Conservation (phyloP, 1,140 invertebrate genomes). For the Drosophila ficusphila region DNA sequence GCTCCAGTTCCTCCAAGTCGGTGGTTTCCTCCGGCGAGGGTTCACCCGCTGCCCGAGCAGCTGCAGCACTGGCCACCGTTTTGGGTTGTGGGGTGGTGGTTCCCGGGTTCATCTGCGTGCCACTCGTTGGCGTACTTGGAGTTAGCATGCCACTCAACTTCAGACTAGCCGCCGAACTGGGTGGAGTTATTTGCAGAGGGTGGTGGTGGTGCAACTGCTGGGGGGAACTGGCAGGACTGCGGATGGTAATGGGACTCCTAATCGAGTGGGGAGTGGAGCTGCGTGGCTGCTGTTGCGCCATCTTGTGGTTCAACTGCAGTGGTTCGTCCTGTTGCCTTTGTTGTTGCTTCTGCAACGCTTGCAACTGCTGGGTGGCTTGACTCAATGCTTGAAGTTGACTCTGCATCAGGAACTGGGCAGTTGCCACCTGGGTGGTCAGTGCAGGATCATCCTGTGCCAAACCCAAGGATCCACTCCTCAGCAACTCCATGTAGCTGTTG, state of each 20-base stretch:
- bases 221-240: constrained; percentile 80
- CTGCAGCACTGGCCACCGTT: constrained; percentile 80
- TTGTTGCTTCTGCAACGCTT: constrained; percentile 92
- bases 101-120: constrained; percentile 57
- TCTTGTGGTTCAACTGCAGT: constrained; percentile 67
- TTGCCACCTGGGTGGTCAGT: constrained; percentile 67
- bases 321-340: constrained; percentile 84
- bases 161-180: constrained; percentile 71
- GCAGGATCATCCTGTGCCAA: constrained; percentile 71
- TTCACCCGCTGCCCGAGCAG: constrained; percentile 87
- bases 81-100: constrained; percentile 84
- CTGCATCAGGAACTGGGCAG: constrained; percentile 81
- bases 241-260: constrained; percentile 79
- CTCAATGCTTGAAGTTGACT: constrained; percentile 90
- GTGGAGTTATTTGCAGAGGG: constrained; percentile 83
- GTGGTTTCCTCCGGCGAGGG: constrained; percentile 95
- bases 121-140: constrained; percentile 86
- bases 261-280: constrained; percentile 85
- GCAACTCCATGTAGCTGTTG: constrained; percentile 75
- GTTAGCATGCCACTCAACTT: constrained; percentile 85
- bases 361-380: constrained; percentile 92
- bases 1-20: constrained; percentile 97
- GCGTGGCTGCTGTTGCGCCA: constrained; percentile 78
- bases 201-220: constrained; percentile 44
- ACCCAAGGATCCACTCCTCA: constrained; percentile 68